Evolutionary conservation across 2,797 vertebrate species (phyloP).

Genomic region (Naso thynnoides): DNA sequence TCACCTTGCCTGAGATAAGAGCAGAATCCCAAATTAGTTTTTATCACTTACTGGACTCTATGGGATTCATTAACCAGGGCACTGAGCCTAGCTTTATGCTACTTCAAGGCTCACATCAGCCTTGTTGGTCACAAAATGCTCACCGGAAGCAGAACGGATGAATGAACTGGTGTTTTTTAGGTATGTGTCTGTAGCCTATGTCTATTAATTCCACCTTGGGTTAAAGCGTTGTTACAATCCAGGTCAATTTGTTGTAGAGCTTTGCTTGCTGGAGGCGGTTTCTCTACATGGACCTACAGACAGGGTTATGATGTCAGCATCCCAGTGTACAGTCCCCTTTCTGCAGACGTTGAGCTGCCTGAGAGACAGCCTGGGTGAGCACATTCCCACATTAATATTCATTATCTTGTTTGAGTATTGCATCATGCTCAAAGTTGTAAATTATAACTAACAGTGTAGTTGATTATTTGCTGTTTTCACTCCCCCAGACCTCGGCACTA

Average conservation of each 20-base stretch:
- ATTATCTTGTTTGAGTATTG: conserved; percentile 10
- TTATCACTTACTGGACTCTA: conserved; percentile 24
- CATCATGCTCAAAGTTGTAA: conserved; percentile 8
- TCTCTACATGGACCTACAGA: conserved; percentile 98
- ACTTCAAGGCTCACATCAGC: conserved; percentile 14
- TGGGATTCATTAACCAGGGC: conserved; percentile 13
- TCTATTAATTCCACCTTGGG: conserved; percentile 3
- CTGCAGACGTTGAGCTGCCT: conserved; percentile 91
- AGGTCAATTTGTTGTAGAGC: conserved; percentile 84
- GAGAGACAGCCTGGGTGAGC: conserved; percentile 93
- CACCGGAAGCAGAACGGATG: not conserved
- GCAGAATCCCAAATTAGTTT: conserved; percentile 27
- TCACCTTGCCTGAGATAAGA: conserved; percentile 43
- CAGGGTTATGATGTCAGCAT: conserved; percentile 99
- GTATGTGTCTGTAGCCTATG: not conserved
- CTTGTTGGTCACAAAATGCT: not conserved
- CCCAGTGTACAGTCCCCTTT: conserved; percentile 95
- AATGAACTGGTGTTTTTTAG: conserved; percentile 2
- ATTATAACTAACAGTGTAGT: not conserved
- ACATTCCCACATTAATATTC: conserved; percentile 1
- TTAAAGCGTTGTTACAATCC: conserved; percentile 26
- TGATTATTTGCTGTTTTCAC: conserved; percentile 3
- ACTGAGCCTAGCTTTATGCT: conserved; percentile 25
- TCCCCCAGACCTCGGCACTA: conserved; percentile 87
- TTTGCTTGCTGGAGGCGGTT: conserved; percentile 95